Evolutionary conservation across 2,797 vertebrate genomes (phyloP).

Genomic region (Trematomus bernacchii): DNA sequence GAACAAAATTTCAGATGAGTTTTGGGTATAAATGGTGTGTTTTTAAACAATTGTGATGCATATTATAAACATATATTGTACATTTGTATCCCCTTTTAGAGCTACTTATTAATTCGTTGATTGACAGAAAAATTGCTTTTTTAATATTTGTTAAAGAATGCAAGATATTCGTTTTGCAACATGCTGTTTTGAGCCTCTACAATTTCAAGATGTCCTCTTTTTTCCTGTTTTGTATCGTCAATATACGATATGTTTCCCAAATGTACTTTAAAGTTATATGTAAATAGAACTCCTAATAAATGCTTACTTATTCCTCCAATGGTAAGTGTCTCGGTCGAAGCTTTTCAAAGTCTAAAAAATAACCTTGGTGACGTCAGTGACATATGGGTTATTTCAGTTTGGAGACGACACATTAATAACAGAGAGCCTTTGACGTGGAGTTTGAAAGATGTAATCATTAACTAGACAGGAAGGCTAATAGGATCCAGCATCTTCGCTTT

Average conservation of each 20-base stretch:
- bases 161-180: too few species aligned
- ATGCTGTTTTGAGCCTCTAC: too few species aligned
- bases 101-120: too few species aligned
- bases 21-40: background rate
- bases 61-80: constrained; percentile 12
- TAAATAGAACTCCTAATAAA: background rate
- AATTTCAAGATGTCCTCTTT: too few species aligned
- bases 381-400: background rate
- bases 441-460: constrained; percentile 9
- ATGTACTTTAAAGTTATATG: background rate
- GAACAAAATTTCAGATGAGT: constrained; percentile 4
- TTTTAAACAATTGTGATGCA: background rate
- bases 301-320: background rate
- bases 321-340: background rate
- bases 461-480: constrained; percentile 4
- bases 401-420: background rate
- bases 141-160: too few species aligned
- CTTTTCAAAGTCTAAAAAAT: background rate
- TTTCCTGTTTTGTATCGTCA: too few species aligned
- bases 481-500: constrained; percentile 3
- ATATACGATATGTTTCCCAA: too few species aligned
- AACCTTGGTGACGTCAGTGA: background rate
- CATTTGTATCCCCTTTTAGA: too few species aligned
- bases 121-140: too few species aligned
- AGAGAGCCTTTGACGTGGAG: background rate